phyloP scores from a whole-genome alignment of 2,888 invertebrate genomes.

The Buathra laborator region DNA sequence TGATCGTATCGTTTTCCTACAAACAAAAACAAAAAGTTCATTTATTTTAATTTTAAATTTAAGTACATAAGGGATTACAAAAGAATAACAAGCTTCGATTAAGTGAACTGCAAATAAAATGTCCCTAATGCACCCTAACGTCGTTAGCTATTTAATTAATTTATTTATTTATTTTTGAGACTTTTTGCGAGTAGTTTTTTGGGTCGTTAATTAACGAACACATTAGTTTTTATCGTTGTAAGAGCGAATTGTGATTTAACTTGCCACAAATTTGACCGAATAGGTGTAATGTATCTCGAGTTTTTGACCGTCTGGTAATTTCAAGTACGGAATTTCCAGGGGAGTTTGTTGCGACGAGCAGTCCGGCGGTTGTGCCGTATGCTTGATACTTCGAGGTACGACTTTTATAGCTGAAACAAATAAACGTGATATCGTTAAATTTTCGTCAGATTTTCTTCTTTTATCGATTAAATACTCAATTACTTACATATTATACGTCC shows the following conservation, averaged over 20 bases:
- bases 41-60: too few species aligned
- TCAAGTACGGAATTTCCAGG: conserved; percentile 90
- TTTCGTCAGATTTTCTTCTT: neutral
- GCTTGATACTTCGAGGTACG: conserved; percentile 86
- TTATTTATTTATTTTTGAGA: too few species aligned
- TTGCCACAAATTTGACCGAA: conserved; percentile 91
- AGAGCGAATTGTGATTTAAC: conserved; percentile 67
- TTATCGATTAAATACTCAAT: conserved; percentile 75
- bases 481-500: conserved; percentile 92
- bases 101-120: too few species aligned
- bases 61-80: too few species aligned
- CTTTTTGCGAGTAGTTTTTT: too few species aligned
- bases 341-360: conserved; percentile 86
- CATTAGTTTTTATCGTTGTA: too few species aligned
- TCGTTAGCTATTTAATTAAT: too few species aligned
- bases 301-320: conserved; percentile 84
- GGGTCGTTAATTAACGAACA: too few species aligned
- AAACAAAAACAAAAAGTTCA: conserved; percentile 64
- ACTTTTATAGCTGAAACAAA: conserved; percentile 85
- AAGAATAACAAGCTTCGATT: too few species aligned
- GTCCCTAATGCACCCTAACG: too few species aligned
- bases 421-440: neutral
- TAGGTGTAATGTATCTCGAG: conserved; percentile 94
- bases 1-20: conserved; percentile 91
- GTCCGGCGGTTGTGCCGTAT: conserved; percentile 79